Base-by-base conservation (phyloP, 1,140 invertebrate genomes). In the Saxidomus purpurata region DNA sequence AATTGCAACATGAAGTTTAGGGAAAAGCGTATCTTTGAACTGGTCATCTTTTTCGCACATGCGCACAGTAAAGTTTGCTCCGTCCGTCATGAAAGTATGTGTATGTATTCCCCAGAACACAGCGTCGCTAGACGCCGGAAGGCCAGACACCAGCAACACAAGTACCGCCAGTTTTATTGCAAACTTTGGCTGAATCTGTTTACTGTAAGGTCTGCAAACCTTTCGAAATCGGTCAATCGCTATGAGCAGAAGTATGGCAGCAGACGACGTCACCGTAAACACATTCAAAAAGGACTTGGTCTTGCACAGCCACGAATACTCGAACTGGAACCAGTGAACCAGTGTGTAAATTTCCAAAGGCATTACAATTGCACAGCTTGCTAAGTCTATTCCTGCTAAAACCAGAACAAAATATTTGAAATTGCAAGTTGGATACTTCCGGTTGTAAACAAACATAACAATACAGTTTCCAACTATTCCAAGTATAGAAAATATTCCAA, bases 291-390 rank as follows among this genome's bases (percentile, higher is more conserved):
- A 90, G n/a, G 91, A 80, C 31, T 92, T 71, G 9, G 89, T 34
- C 77, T 93, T 91, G 61, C 93, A 93, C 34, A 91, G 69, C 63
- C 80, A 67, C 9, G 82, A 36, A 11, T 40, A 34, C 15, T 85
- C 87, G 76, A 92, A 92, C 0, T 90, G 89, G 87, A 91, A 93
- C 90, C 92, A 92, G 79, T 83, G 77, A 9, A 87, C 36, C 40
- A 92, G 90, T 76, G 91, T 91, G 6, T 90, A 77, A 15, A 92
- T 92, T 80, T 93, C 93, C 36, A 90, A 87, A 17, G 93, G 92
- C 38, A 93, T 92, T 43, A 90, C 74, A 3, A 92, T 67, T 17
- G 63, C 38, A 77, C 92, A 93, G 83, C 90, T 92, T 38, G 88
- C 34, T 1, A 93, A 84, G 67, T 93, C 92, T 47, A 92, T 86